Conservation (phyloP, 2,113 vertebrate genomes). For the Stomatorhinus ivindoensis region DNA sequence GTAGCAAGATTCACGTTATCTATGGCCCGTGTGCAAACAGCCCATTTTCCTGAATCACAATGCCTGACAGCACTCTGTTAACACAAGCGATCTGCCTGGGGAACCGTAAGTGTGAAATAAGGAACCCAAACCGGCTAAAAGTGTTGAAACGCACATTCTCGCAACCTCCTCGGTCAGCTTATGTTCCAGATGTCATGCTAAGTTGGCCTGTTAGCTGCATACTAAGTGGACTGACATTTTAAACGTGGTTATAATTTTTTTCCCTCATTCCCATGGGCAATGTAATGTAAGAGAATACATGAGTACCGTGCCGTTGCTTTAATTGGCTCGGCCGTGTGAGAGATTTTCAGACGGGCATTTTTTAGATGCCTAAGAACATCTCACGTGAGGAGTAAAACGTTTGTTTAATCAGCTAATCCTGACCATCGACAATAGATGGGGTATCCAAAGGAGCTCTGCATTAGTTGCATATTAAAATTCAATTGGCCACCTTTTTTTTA, state of each 20-base stretch:
- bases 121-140: not conserved
- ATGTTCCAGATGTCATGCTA: not conserved
- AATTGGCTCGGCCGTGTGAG: not conserved
- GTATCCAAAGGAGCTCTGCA: not conserved
- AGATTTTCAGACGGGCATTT: not conserved
- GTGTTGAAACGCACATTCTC: not conserved
- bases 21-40: not conserved
- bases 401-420: not conserved
- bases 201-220: not conserved
- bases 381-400: not conserved
- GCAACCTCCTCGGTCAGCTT: not conserved
- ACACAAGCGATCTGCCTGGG: not conserved
- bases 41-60: not conserved
- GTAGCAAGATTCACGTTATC: slow-evolving; percentile 33
- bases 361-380: not conserved
- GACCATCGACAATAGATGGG: not conserved
- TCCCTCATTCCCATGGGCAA: not conserved
- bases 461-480: not conserved
- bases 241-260: not conserved
- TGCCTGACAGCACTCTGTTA: not conserved
- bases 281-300: not conserved
- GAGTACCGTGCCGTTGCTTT: not conserved
- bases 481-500: not conserved
- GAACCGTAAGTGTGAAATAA: slow-evolving; percentile 2
- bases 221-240: not conserved